These are phyloP conservation scores for Pygoscelis antarcticus DNA, from an alignment of 2,113 vertebrate genomes.

Conservation along the genomic window DNA sequence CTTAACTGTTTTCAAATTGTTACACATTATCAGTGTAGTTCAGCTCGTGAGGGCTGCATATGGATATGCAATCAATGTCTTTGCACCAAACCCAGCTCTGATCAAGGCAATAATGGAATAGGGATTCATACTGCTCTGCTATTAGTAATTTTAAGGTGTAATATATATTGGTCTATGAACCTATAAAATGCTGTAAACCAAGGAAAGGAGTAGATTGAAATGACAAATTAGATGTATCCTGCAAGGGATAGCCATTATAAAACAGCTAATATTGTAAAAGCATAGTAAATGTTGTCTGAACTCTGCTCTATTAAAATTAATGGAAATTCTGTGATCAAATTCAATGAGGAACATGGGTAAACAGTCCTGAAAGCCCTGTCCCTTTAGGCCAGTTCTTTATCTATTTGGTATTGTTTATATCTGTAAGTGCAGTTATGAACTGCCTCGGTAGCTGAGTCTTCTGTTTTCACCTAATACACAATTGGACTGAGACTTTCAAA, in stretches of 20 bases:
- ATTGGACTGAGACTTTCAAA: background rate
- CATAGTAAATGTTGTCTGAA: background rate
- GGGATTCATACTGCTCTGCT: background rate
- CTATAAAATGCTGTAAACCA: background rate
- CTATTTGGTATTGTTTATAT: background rate
- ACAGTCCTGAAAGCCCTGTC: background rate
- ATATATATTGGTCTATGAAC: background rate
- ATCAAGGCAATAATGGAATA: background rate
- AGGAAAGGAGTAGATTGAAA: background rate
- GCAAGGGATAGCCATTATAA: background rate
- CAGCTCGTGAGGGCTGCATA: background rate
- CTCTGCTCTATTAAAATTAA: background rate
- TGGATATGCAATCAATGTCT: background rate
- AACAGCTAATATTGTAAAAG: background rate
- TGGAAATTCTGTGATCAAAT: background rate
- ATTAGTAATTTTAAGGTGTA: background rate
- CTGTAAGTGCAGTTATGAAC: background rate
- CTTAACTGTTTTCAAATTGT: background rate
- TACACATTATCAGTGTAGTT: background rate
- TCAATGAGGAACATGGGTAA: background rate
- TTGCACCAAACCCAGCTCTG: background rate
- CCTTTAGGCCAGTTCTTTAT: background rate
- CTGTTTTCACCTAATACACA: background rate
- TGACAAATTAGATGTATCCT: background rate
- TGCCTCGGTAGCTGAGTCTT: background rate